Evolutionary conservation across 2,113 vertebrate species (phyloP).

Genomic region (Puntigrus tetrazona): DNA sequence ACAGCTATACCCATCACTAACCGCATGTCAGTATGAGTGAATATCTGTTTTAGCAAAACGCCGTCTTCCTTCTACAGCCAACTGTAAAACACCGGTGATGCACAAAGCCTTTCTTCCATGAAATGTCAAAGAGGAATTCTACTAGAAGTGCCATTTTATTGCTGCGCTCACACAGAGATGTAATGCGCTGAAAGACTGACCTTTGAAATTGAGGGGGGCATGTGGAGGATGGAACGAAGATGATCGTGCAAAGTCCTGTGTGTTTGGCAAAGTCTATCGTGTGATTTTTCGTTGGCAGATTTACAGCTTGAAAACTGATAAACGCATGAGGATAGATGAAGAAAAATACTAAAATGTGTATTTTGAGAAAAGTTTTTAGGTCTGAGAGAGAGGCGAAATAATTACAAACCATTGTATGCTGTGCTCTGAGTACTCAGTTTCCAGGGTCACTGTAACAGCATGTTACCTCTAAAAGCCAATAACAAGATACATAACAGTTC

Average conservation of each 20-base stretch:
- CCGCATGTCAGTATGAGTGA: neutral
- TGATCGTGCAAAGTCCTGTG: neutral
- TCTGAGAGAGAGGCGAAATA: neutral
- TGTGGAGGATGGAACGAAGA: constrained; percentile 18
- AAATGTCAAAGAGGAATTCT: constrained; percentile 33
- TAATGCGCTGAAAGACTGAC: neutral
- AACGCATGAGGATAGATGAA: neutral
- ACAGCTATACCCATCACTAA: neutral
- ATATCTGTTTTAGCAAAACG: neutral
- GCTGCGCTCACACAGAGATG: constrained; percentile 16
- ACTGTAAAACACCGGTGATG: neutral
- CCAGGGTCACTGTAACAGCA: neutral
- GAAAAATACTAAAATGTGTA: neutral
- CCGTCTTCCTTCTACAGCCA: neutral
- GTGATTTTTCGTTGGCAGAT: neutral
- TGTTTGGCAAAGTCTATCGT: neutral
- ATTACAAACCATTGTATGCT: neutral
- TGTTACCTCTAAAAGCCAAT: neutral
- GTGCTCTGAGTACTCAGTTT: neutral
- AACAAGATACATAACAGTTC: neutral
- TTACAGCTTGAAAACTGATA: constrained; percentile 26
- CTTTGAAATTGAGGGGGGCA: constrained; percentile 23
- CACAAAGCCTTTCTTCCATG: constrained; percentile 22
- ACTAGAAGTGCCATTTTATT: constrained; percentile 4
- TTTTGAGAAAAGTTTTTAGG: neutral